Evolutionary conservation across 2,888 invertebrate genomes (phyloP), one percentile per base, ranked within the genome.

Genomic region (Hydriomena furcata): DNA sequence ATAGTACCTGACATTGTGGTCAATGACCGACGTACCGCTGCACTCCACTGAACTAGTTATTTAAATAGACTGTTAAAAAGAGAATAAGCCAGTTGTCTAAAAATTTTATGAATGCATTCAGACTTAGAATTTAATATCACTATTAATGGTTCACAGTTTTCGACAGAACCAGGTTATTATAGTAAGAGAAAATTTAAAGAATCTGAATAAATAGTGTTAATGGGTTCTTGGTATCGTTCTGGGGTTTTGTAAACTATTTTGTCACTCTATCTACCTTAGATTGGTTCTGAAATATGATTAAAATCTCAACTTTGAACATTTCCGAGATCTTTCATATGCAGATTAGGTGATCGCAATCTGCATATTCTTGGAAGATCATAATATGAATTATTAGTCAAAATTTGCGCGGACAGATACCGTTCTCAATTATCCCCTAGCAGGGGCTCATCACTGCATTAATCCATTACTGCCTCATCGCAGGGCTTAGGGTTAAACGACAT

Each of bases 401-500:
- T 45, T 25, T 20, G 30, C 34, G 43, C 23, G 43, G 30, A 31
- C 31, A 37, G 38, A 20, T 13, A 25, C 41, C 31, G 21, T 28
- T 25, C 17, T 23, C 24, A 27, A 37, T 45, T 30, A 41, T 41
- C 48, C 55, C 48, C 49, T 47, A 35, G 12, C 5, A 28, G 25
- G 41, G 47, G 24, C 17, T 44, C 48, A 30, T 31, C 58, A 57
- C 56, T 58, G 58, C 65, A 63, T 68, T 84, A 82, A 82, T 84
- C 83, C 84, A 79, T 79, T 79, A 79, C 76, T 79, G 76, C 81
- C 36, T 79, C 80, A 76, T 82, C 82, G 79, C 32, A 68, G 76
- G 66, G 80, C 81, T 79, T 76, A 78, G 84, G 82, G 84, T 82
- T 84, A 84, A 84, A 74, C 72, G 82, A 76, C 78, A 76, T 78